A percentile compares a stretch with the other conserved stretches of the same genome.
Evolutionary conservation across 2,888 invertebrate genomes (phyloP).

Genomic region (Phortica magna): DNA sequence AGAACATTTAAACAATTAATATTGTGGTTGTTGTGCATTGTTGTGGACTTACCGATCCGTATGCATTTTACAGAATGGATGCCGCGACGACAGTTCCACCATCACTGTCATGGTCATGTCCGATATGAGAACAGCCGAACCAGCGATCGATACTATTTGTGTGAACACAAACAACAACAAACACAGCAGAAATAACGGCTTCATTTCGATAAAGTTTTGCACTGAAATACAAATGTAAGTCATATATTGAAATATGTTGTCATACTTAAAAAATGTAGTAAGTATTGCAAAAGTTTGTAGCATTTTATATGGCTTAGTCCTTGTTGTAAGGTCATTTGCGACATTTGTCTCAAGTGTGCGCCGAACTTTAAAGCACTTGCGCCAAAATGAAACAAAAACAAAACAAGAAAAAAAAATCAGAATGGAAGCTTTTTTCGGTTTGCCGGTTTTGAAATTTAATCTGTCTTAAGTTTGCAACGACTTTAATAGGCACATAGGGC

Average conservation of each 20-base stretch:
- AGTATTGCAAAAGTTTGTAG: neutral
- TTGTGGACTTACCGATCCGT: conserved; percentile 79
- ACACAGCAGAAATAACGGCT: conserved; percentile 41
- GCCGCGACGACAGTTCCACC: conserved; percentile 81
- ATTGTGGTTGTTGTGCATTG: neutral
- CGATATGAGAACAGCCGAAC: conserved; percentile 80
- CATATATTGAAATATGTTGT: neutral
- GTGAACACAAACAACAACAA: conserved; percentile 55
- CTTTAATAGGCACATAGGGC: too few relatives aligned
- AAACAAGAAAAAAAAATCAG: too few relatives aligned
- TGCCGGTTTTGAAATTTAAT: too few relatives aligned
- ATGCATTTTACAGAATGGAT: conserved; percentile 82
- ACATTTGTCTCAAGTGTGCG: too few relatives aligned
- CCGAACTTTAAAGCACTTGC: too few relatives aligned
- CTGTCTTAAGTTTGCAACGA: too few relatives aligned
- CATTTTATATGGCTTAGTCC: neutral
- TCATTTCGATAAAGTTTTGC: conserved; percentile 39
- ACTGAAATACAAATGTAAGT: conserved; percentile 31
- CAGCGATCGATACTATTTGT: conserved; percentile 38
- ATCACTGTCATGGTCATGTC: conserved; percentile 83
- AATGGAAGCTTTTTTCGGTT: too few relatives aligned
- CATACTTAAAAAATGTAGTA: neutral
- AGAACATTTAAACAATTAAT: neutral
- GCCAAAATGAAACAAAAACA: too few relatives aligned
- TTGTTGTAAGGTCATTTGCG: too few relatives aligned